A percentile compares a stretch with the other conserved stretches of the same genome.
These are phyloP conservation scores for Tylochromis polylepis DNA, from an alignment of 2,113 vertebrate genomes.

Conservation along the genomic window DNA sequence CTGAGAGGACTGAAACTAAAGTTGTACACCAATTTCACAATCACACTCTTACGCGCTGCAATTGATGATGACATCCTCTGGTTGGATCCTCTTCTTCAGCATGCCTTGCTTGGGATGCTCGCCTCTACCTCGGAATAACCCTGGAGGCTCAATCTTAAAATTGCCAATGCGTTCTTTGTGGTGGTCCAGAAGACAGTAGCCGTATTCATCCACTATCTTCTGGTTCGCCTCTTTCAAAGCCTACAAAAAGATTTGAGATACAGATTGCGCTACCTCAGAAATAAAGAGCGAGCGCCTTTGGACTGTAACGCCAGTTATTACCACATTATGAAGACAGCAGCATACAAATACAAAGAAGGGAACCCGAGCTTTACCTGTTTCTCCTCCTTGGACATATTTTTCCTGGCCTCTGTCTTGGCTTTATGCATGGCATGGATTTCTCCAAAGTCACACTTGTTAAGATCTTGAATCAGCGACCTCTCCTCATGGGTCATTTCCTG, in stretches of 20 bases:
- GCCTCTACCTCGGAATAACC: constrained; percentile 63
- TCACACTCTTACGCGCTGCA: constrained; percentile 52
- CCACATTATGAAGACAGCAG: not conserved
- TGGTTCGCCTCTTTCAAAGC: constrained; percentile 67
- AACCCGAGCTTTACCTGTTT: constrained; percentile 58
- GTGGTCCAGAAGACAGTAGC: constrained; percentile 68
- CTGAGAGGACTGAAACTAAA: not conserved
- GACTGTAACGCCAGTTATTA: accelerated
- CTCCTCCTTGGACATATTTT: constrained; percentile 72
- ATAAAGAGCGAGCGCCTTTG: not conserved
- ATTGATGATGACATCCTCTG: constrained; percentile 74
- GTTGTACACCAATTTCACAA: accelerated
- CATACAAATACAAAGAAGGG: not conserved
- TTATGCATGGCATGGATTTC: constrained; percentile 72
- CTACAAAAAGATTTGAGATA: not conserved
- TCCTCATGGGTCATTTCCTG: constrained; percentile 77
- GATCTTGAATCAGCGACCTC: constrained; percentile 59
- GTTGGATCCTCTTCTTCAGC: constrained; percentile 73
- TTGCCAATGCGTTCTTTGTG: constrained; percentile 68
- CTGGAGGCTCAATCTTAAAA: constrained; percentile 72
- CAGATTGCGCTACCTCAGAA: accelerated
- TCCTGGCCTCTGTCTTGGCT: constrained; percentile 70
- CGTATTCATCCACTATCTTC: constrained; percentile 68
- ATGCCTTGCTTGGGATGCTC: constrained; percentile 75
- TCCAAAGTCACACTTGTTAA: constrained; percentile 75